Evolutionary conservation across 1,140 invertebrate species (phyloP).

Genomic region (Drosophila oshimai): DNA sequence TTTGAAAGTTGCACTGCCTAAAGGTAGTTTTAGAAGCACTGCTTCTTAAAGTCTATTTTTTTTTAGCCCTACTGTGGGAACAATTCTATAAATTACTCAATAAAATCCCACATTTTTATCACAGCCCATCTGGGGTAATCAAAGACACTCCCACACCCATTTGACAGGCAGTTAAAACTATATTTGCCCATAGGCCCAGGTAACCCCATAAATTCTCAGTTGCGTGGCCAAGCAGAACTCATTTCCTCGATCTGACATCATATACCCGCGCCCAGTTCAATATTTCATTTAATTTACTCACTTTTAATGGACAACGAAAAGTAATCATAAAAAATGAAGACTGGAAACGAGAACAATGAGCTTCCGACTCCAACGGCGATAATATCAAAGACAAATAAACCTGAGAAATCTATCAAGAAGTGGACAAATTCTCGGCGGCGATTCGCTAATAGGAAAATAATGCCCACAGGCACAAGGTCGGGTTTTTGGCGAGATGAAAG

Average conservation of each 20-base stretch:
- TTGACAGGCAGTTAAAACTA: conserved; percentile 10
- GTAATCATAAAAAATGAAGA: conserved; percentile 33
- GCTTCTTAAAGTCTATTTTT: no score
- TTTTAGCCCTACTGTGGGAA: no score
- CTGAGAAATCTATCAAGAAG: conserved; percentile 37
- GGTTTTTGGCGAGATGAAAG: conserved; percentile 29
- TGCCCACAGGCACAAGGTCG: conserved; percentile 56
- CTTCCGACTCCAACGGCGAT: conserved; percentile 21
- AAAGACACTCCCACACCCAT: conserved; percentile 29
- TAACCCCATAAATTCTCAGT: conserved; percentile 17
- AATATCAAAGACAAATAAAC: conserved; percentile 54
- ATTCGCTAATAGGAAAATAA: conserved; percentile 72
- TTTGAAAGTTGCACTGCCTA: conserved; percentile 13
- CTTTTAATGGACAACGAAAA: conserved; percentile 62
- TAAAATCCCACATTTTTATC: neutral
- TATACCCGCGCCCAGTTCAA: conserved; percentile 36
- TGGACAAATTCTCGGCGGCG: conserved; percentile 23
- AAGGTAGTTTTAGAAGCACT: conserved; percentile 3
- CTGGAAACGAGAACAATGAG: conserved; percentile 40
- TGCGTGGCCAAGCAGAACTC: conserved; percentile 29
- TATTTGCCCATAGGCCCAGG: conserved; percentile 11
- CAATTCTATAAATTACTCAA: conserved; percentile 9
- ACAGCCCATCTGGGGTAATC: conserved; percentile 14
- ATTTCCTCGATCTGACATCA: conserved; percentile 57
- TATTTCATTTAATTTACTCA: conserved; percentile 73